Percentiles rank a stretch among this genome's conserved stretches.
phyloP scores from a whole-genome alignment of 2,113 vertebrate species.

The Peromyscus californicus region DNA sequence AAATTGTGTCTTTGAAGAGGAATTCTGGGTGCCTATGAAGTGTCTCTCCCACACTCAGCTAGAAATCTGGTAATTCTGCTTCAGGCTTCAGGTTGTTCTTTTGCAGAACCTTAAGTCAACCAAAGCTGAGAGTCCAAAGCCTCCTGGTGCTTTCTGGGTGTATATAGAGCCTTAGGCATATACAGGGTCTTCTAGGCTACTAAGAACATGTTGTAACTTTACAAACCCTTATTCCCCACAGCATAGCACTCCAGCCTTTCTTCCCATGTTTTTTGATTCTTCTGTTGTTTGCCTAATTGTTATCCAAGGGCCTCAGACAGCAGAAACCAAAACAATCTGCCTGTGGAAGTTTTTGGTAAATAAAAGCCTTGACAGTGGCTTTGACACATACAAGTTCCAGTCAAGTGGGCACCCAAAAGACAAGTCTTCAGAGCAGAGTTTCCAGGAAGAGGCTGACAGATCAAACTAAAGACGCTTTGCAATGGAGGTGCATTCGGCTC shows the following conservation, averaged over 20 bases:
- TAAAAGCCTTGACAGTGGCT: neutral
- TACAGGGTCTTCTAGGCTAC: neutral
- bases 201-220: neutral
- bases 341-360: neutral
- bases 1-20: neutral
- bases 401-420: neutral
- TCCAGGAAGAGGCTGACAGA: neutral
- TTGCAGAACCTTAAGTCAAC: neutral
- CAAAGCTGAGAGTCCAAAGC: neutral
- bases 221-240: neutral
- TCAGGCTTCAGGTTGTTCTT: neutral
- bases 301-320: neutral
- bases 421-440: neutral
- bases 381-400: neutral
- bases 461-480: neutral
- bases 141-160: neutral
- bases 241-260: neutral
- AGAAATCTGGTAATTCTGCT: neutral
- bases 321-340: neutral
- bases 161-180: neutral
- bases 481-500: no score
- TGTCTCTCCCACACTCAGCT: neutral
- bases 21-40: neutral
- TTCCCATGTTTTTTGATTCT: neutral
- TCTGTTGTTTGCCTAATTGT: neutral